Percentiles rank a stretch among this genome's conserved stretches.
phyloP scores from a whole-genome alignment of 2,113 vertebrate genomes.

The Poeciliopsis occidentalis region DNA sequence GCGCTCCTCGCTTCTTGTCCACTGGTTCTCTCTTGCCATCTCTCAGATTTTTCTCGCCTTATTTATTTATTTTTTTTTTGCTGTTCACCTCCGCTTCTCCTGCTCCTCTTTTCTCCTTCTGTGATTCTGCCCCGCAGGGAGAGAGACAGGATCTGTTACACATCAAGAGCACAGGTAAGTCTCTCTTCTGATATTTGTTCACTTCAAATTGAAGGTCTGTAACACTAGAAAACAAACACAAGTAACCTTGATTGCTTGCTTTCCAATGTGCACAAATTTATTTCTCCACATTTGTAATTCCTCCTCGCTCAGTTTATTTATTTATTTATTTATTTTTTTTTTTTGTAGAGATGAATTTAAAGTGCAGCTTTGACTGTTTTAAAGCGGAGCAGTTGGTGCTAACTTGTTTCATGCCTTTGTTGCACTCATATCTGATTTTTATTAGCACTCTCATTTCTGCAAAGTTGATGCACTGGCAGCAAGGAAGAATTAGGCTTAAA shows the following conservation, averaged over 20 bases:
- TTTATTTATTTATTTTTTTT: too few species aligned
- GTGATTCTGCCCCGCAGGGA: slow-evolving; percentile 53
- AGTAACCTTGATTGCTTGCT: slow-evolving; percentile 14
- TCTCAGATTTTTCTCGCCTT: slow-evolving; percentile 21
- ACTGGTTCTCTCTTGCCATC: slow-evolving; percentile 50
- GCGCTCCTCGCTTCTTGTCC: slow-evolving; percentile 35
- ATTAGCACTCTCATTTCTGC: slow-evolving; percentile 19
- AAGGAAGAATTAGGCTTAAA: slow-evolving; percentile 38
- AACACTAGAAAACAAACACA: slow-evolving; percentile 2
- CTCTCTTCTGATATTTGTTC: slow-evolving; percentile 33
- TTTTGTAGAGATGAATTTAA: slow-evolving; percentile 32
- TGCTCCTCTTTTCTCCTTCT: slow-evolving; percentile 15
- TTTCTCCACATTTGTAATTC: slow-evolving; percentile 44
- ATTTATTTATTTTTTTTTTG: slow-evolving; percentile 25
- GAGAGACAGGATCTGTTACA: slow-evolving; percentile 67
- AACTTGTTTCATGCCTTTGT: slow-evolving; percentile 38
- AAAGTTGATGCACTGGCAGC: slow-evolving; percentile 51
- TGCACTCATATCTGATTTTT: slow-evolving; percentile 27
- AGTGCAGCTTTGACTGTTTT: slow-evolving; percentile 24
- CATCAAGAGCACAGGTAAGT: slow-evolving; percentile 71
- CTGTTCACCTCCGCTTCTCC: slow-evolving; percentile 10
- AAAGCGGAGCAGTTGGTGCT: slow-evolving; percentile 20
- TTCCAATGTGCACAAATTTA: slow-evolving; percentile 30
- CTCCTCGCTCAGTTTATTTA: slow-evolving; percentile 22
- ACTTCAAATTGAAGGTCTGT: slow-evolving; percentile 36